Conservation (phyloP, 1,140 invertebrate genomes). For the Nymphalis io region DNA sequence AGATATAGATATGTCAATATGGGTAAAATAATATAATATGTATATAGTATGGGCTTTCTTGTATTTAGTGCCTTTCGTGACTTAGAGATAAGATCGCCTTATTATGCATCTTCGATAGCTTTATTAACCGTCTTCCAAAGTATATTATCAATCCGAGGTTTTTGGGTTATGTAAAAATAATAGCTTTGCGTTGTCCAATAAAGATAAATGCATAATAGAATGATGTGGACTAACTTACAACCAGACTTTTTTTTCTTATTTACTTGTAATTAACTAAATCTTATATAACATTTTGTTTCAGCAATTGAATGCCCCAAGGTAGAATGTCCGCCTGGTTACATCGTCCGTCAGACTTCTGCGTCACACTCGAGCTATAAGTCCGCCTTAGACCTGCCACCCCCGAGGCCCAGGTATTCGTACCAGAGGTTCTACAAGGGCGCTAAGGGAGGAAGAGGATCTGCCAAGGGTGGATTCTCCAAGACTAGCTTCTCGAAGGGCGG, state of each 20-base stretch:
- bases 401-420: slow-evolving; percentile 63
- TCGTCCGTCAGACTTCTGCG: slow-evolving; percentile 38
- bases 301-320: slow-evolving; percentile 59
- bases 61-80: no score
- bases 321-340: slow-evolving; percentile 83
- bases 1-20: no score
- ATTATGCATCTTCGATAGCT: no score
- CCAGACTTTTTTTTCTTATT: neutral
- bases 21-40: no score
- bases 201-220: no score
- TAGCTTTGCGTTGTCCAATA: no score
- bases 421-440: slow-evolving; percentile 57
- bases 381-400: slow-evolving; percentile 58
- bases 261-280: neutral
- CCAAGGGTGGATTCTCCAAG: slow-evolving; percentile 48
- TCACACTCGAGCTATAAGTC: slow-evolving; percentile 36
- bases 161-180: no score
- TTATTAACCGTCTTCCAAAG: no score
- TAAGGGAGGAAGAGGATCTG: slow-evolving; percentile 48
- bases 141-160: no score
- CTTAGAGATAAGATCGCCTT: no score
- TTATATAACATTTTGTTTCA: slow-evolving; percentile 29
- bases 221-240: no score
- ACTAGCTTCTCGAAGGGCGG: slow-evolving; percentile 47
- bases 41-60: no score